phyloP scores from a whole-genome alignment of 2,888 invertebrate species.

The Drosophila conformis region DNA sequence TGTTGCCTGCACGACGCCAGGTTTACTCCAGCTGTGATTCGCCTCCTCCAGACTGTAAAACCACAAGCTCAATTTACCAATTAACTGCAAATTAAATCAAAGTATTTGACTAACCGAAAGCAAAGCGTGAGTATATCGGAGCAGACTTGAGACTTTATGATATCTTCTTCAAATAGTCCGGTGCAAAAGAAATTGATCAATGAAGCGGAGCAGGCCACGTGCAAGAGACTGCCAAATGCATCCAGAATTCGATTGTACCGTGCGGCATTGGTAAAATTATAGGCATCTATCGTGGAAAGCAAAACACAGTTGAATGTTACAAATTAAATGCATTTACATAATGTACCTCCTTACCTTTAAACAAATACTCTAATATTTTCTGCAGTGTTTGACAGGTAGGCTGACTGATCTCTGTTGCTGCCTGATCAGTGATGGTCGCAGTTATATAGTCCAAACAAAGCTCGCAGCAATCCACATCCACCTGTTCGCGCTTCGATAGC shows the following conservation, averaged over 20 bases:
- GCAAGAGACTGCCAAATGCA: constrained; percentile 43
- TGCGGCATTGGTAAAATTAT: constrained; percentile 36
- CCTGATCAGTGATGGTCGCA: constrained; percentile 27
- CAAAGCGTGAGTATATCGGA: constrained; percentile 63
- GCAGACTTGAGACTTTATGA: constrained; percentile 49
- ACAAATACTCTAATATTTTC: constrained; percentile 52
- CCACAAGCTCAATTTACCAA: background rate
- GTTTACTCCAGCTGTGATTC: constrained; percentile 35
- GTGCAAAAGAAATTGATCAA: constrained; percentile 47
- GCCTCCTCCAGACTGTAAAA: constrained; percentile 46
- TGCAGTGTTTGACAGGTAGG: constrained; percentile 31
- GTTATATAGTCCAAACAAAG: constrained; percentile 53
- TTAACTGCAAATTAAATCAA: background rate
- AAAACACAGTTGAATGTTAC: background rate
- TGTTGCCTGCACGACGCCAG: constrained; percentile 12
- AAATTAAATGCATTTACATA: background rate
- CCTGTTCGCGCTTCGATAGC: background rate
- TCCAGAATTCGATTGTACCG: constrained; percentile 57
- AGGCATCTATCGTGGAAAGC: constrained; percentile 38
- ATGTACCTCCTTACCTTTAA: constrained; percentile 44
- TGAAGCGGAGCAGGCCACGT: constrained; percentile 19
- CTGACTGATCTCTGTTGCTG: constrained; percentile 4
- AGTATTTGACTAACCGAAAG: constrained; percentile 48
- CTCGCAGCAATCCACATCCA: constrained; percentile 18
- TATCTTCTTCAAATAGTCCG: constrained; percentile 45